phyloP scores from a whole-genome alignment of 1,140 invertebrate genomes.

The Hetaerina americana region DNA sequence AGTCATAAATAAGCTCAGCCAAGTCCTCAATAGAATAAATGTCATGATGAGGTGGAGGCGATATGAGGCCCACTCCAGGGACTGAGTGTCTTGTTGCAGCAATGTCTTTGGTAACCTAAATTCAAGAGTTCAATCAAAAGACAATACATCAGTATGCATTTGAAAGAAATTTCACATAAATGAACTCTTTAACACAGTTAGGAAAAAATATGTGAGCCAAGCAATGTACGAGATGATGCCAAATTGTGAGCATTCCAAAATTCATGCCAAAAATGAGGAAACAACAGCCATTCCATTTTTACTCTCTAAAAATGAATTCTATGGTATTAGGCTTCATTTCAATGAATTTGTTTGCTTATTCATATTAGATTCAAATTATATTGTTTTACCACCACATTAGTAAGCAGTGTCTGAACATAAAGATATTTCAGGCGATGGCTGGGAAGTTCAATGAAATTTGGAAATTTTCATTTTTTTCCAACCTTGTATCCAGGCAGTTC shows the following conservation, averaged over 20 bases:
- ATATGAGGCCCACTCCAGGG: conserved; percentile 94
- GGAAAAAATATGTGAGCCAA: too few species aligned
- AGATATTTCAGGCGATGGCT: conserved; percentile 16
- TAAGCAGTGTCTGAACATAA: too few species aligned
- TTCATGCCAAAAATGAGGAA: too few species aligned
- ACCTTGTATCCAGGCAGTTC: conserved; percentile 79
- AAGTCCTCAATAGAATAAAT: conserved; percentile 99
- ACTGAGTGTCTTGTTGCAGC: conserved; percentile 91
- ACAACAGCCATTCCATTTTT: too few species aligned
- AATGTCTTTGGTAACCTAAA: conserved; percentile 82
- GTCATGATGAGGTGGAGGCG: conserved; percentile 97
- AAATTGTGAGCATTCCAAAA: too few species aligned
- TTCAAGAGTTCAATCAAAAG: background rate
- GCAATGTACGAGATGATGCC: too few species aligned
- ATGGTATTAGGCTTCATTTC: too few species aligned
- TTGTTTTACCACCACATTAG: too few species aligned
- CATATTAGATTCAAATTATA: too few species aligned
- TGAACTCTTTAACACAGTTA: too few species aligned
- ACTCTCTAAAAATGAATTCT: too few species aligned
- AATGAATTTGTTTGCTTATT: too few species aligned
- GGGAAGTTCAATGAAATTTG: conserved; percentile 4
- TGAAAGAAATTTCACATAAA: background rate
- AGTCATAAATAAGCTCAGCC: conserved; percentile 94
- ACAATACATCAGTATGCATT: background rate
- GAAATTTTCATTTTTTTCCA: conserved; percentile 1